Evolutionary conservation across 2,113 vertebrate genomes (phyloP), one percentile per base, ranked within the genome.

Genomic region (Plestiodon gilberti): DNA sequence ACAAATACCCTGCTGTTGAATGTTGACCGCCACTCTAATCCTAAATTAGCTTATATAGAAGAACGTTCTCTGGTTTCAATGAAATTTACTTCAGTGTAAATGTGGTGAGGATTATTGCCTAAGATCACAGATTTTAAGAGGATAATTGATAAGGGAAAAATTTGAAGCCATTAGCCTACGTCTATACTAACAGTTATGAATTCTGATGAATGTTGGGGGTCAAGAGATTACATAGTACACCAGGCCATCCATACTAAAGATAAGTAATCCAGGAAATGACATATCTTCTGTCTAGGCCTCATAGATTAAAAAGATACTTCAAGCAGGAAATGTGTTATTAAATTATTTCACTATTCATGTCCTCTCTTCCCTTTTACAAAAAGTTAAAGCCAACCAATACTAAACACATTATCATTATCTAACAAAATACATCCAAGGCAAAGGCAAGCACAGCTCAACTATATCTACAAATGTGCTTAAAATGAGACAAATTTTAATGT

Each of bases 261-360:
- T 84, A 87, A 92, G 93, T 90, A 93, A 97, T 96, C 93, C 96
- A 97, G 97, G 96, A 98, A 98, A 97, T 96, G 95, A 95, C 95
- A 94, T 96, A 59, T 95, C 95, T 91, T 93, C 78, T 89, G 90
- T 96, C 95, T 96, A 91, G 74, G 89, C 94, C 94, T 88, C 89
- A 88, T 64, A 95, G 96, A 96, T 97, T 95, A 97, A 93, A 94
- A 96, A 97, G 93, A 94, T 87, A 95, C 94, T 96, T 88, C 93
- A 94, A 93, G 91, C 92, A 96, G 96, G 95, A 96, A 97, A 96
- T 91, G 87, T 80, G 87, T 96, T 95, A 95, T 95, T 96, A 93
- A 91, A 93, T 90, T 78, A 93, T 96, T 94, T 96, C 95, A 95
- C 95, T 95, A 96, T 88, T 97, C 85, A 85, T 96, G 98, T 98